A percentile compares a stretch with the other conserved stretches of the same genome.
Conservation (phyloP, 2,888 invertebrate species). For the Cantharis lateralis region DNA sequence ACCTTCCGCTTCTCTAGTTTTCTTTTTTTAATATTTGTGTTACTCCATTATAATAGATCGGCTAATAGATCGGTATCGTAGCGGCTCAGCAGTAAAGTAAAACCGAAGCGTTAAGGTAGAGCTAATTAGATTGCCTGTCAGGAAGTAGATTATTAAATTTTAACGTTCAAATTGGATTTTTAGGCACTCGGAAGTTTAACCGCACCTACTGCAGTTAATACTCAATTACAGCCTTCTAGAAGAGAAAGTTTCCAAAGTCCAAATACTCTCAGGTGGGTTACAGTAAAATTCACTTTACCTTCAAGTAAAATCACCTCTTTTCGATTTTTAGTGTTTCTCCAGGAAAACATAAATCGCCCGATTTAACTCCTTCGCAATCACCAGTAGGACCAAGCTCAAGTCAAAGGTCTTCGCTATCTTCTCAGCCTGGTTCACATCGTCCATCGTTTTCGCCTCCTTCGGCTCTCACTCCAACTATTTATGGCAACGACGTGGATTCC, state of each 20-base stretch:
- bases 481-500: conserved; percentile 93
- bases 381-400: conserved; percentile 37
- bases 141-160: background rate
- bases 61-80: background rate
- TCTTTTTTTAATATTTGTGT: background rate
- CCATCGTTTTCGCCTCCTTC: conserved; percentile 62
- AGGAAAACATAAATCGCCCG: conserved; percentile 51
- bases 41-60: background rate
- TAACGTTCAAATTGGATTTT: conserved; percentile 8
- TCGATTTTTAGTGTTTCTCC: conserved; percentile 53
- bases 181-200: conserved; percentile 83
- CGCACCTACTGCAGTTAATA: conserved; percentile 61
- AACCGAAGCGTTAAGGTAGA: background rate
- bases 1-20: background rate
- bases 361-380: conserved; percentile 39
- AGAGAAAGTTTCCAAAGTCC: conserved; percentile 68
- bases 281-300: too few relatives aligned
- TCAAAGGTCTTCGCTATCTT: conserved; percentile 34
- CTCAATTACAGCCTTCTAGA: conserved; percentile 68
- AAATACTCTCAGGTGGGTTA: conserved; percentile 50
- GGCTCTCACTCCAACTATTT: conserved; percentile 84
- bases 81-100: background rate
- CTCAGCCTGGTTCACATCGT: conserved; percentile 51
- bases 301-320: background rate
- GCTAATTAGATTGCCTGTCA: background rate